Base-by-base conservation (phyloP, 2,888 invertebrate genomes). In the Amphipoea oculea region DNA sequence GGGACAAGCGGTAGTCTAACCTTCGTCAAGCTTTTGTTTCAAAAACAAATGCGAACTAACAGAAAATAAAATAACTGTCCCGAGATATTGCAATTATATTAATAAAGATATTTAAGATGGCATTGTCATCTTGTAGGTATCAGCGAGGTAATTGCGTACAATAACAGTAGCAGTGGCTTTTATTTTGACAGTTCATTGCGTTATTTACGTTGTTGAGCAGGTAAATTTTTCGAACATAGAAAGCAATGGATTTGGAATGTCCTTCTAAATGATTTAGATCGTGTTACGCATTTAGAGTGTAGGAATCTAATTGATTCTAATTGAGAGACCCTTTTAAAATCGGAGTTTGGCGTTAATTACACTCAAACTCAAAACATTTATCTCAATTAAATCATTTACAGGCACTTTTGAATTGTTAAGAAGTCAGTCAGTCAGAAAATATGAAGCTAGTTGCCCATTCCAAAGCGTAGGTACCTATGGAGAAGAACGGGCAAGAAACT, bases 21-120 rank as follows among this genome's bases (percentile, higher is more conserved):
- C 85, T 76, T 73, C 71, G 23, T 1, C 11, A 54, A 69, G 57
- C 67, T 78, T 78, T 72, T 79, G 79, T 84, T 63, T 63, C 4
- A 29, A 81, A 68, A 82, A 75, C 54, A 63, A 76, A 82, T 62
- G 12, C 20, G 2, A 76, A 54, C 29, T 14, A 7, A 57, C 14
- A 73, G 42, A 67, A 42, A 62, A 82, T 42, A 51, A 51, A 45
- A 57, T 81, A 40, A 57, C 23, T 57, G n/a, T 48, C 14, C 9
- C 14, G 17, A 29, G 45, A 6, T 81, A 29, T 23, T 17, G 0
- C 29, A 17, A 36, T 63, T 36, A 45, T n/a, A 12, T 1, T 23
- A 12, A 17, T 11, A n/a, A 40, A 54, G 20, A 11, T 2, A n/a
- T n/a, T 60, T n/a, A 60, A n/a, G 4, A n/a, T 60, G n/a, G 23